A percentile compares a stretch with the other conserved stretches of the same genome.
Evolutionary conservation across 2,113 vertebrate genomes (phyloP).

Genomic region (Galemys pyrenaicus): DNA sequence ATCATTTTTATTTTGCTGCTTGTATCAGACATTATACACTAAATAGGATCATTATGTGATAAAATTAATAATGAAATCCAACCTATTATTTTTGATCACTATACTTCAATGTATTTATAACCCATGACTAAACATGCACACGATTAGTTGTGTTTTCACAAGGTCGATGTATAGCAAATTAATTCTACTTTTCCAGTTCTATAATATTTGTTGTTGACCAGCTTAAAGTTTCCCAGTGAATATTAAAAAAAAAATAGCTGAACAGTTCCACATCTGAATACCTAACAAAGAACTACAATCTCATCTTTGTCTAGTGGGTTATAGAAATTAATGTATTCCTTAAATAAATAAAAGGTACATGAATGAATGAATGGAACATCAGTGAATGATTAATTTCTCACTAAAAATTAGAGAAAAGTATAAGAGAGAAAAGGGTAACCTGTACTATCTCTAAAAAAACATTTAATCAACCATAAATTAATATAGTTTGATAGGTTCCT

Average conservation of each 20-base stretch:
- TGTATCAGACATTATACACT: not conserved
- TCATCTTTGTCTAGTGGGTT: not conserved
- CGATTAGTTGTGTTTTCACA: not conserved
- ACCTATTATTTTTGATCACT: not conserved
- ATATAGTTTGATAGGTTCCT: not conserved
- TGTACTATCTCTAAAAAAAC: not conserved
- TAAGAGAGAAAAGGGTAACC: not conserved
- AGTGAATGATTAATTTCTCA: not conserved
- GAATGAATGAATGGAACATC: not conserved
- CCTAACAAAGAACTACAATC: not conserved
- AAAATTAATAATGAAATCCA: not conserved
- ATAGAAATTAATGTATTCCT: not conserved
- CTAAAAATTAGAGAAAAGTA: not conserved
- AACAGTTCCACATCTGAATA: not conserved
- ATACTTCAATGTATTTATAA: not conserved
- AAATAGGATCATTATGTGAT: not conserved
- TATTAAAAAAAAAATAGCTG: conserved; percentile 24
- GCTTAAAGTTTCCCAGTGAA: not conserved
- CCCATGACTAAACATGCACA: not conserved
- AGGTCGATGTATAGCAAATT: not conserved
- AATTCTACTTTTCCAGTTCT: not conserved
- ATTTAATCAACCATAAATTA: not conserved
- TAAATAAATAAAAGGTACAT: not conserved
- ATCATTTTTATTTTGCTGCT: conserved; percentile 1
- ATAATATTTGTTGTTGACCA: not conserved